These are phyloP conservation scores for Drosophila pandora DNA, from an alignment of 1,140 invertebrate genomes.

Conservation along the genomic window DNA sequence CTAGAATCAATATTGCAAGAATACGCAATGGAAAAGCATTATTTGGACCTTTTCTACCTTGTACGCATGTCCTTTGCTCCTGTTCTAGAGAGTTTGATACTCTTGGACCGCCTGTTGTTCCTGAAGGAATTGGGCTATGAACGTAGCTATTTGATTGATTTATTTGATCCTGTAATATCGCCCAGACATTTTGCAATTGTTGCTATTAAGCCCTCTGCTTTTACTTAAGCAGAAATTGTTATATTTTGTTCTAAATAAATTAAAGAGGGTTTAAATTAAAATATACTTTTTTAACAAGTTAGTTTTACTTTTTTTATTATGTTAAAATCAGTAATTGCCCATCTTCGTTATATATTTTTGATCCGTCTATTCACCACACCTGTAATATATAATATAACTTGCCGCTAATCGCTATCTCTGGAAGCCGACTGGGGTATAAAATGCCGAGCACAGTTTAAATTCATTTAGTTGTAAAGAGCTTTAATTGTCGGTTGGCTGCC, in stretches of 20 bases:
- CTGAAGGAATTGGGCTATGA: slow-evolving; percentile 88
- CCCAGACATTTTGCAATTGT: slow-evolving; percentile 91
- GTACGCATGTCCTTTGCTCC: slow-evolving; percentile 92
- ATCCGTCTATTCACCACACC: slow-evolving; percentile 3
- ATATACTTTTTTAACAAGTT: no score
- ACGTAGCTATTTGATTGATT: slow-evolving; percentile 87
- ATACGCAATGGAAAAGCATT: slow-evolving; percentile 85
- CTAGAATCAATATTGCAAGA: slow-evolving; percentile 84
- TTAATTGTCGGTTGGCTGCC: slow-evolving; percentile 35
- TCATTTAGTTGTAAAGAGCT: slow-evolving; percentile 22
- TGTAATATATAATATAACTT: slow-evolving; percentile 5
- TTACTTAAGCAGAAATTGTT: no score
- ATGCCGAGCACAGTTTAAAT: slow-evolving; percentile 2
- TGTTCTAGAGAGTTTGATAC: slow-evolving; percentile 92
- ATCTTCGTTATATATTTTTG: not conserved
- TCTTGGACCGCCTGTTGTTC: slow-evolving; percentile 93
- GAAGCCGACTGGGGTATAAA: slow-evolving; percentile 36
- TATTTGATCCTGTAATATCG: slow-evolving; percentile 91
- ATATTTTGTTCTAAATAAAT: no score
- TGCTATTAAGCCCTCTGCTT: slow-evolving; percentile 45
- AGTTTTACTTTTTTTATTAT: no score
- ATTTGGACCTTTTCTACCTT: slow-evolving; percentile 92
- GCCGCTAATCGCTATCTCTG: slow-evolving; percentile 8
- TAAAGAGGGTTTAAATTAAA: no score
- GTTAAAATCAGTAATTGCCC: not conserved